Percentiles rank a stretch among this genome's conserved stretches.
Evolutionary conservation across 2,797 vertebrate species (phyloP).

Genomic region (Sternarchorhynchus goeldii): DNA sequence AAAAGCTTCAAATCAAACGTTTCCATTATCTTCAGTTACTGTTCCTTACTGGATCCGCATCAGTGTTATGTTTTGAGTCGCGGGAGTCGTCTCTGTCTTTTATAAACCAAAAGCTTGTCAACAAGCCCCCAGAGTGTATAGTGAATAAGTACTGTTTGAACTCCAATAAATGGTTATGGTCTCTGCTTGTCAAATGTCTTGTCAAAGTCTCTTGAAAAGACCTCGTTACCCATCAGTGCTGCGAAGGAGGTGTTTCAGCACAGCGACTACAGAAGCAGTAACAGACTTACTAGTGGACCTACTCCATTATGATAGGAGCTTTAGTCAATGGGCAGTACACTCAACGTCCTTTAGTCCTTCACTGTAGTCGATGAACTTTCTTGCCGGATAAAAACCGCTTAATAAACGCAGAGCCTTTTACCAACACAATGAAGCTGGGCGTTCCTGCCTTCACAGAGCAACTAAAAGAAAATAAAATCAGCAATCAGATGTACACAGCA

Average conservation of each 20-base stretch:
- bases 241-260: background rate
- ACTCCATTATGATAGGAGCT: background rate
- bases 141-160: too few species aligned
- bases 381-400: slow-evolving; percentile 81
- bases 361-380: slow-evolving; percentile 71
- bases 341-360: slow-evolving; percentile 45
- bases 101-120: too few species aligned
- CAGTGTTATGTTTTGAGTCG: too few species aligned
- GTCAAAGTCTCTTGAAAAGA: background rate
- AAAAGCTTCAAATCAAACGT: too few species aligned
- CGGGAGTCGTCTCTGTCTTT: too few species aligned
- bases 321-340: background rate
- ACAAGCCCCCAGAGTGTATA: too few species aligned
- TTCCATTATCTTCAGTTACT: too few species aligned
- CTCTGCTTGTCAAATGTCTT: background rate
- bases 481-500: background rate
- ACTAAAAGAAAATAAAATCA: slow-evolving; percentile 64
- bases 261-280: background rate
- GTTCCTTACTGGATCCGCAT: too few species aligned
- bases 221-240: background rate
- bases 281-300: background rate
- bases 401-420: slow-evolving; percentile 76
- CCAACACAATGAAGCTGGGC: slow-evolving; percentile 84
- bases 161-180: too few species aligned
- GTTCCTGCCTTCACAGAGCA: slow-evolving; percentile 85